Conservation (phyloP, 35 echinoderm and acorn worm species). For the Acanthaster planci region DNA sequence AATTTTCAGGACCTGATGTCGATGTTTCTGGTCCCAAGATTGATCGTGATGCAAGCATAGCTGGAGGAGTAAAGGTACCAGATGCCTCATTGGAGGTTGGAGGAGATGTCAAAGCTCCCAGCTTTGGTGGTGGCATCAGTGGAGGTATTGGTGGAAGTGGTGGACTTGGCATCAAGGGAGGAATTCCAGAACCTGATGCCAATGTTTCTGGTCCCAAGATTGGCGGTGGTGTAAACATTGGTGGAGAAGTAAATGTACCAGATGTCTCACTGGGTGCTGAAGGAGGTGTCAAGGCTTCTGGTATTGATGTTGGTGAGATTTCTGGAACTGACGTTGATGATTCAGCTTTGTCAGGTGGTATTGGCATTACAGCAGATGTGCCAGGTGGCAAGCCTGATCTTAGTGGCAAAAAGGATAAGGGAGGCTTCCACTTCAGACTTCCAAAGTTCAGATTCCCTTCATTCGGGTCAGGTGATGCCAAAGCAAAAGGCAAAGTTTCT, state of each 20-base stretch:
- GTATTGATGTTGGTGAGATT: slow-evolving; percentile 1
- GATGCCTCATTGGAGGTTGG: not conserved
- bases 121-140: slow-evolving; percentile 41
- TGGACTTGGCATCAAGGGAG: slow-evolving; percentile 1
- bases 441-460: slow-evolving; percentile 40
- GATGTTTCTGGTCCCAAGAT: not conserved
- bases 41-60: slow-evolving; percentile 31
- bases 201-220: slow-evolving; percentile 13
- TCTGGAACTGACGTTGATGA: not conserved
- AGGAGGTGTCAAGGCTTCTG: slow-evolving; percentile 8
- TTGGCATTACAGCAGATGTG: slow-evolving; percentile 3
- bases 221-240: not conserved
- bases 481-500: slow-evolving; percentile 37
- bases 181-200: slow-evolving; percentile 29
- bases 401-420: slow-evolving; percentile 32
- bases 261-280: slow-evolving; percentile 1
- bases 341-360: not conserved
- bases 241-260: not conserved
- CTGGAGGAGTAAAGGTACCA: slow-evolving; percentile 6
- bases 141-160: slow-evolving; percentile 1
- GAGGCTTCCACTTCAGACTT: slow-evolving; percentile 39
- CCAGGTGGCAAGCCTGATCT: slow-evolving; percentile 20
- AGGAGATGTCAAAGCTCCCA: not conserved
- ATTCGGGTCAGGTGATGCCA: slow-evolving; percentile 16
- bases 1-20: not conserved